These are phyloP conservation scores for Pseudochaenichthys georgianus DNA, from an alignment of 2,797 vertebrate genomes.

Conservation along the genomic window DNA sequence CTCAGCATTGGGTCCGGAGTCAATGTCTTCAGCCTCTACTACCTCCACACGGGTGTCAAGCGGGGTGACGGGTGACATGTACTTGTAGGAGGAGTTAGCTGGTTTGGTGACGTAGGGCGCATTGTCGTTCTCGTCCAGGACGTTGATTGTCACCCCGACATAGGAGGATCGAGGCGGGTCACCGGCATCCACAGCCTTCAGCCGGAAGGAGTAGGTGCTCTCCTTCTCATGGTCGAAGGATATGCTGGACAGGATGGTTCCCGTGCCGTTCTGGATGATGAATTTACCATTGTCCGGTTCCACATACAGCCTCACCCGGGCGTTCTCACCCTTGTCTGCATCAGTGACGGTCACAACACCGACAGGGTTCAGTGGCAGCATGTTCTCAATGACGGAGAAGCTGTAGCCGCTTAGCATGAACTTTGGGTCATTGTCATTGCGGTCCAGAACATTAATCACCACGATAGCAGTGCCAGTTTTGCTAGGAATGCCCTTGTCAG, in stretches of 20 bases:
- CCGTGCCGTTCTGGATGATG: slow-evolving; percentile 96
- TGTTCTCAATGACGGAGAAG: slow-evolving; percentile 97
- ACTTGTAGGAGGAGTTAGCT: slow-evolving; percentile 94
- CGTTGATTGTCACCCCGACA: slow-evolving; percentile 96
- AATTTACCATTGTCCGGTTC: slow-evolving; percentile 97
- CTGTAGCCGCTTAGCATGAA: slow-evolving; percentile 97
- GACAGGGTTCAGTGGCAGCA: slow-evolving; percentile 94
- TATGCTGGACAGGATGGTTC: slow-evolving; percentile 96
- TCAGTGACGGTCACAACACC: slow-evolving; percentile 97
- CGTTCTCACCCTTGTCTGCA: slow-evolving; percentile 94
- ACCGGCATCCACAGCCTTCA: slow-evolving; percentile 94
- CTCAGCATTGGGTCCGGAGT: slow-evolving; percentile 92
- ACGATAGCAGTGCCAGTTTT: slow-evolving; percentile 94
- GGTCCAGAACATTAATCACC: slow-evolving; percentile 92
- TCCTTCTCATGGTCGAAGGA: slow-evolving; percentile 98
- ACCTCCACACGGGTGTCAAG: slow-evolving; percentile 91
- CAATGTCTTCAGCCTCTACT: slow-evolving; percentile 96
- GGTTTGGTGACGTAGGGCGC: slow-evolving; percentile 96
- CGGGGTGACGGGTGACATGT: slow-evolving; percentile 88
- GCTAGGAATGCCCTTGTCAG: slow-evolving; percentile 94
- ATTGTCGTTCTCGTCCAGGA: slow-evolving; percentile 97
- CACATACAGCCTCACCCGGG: slow-evolving; percentile 89
- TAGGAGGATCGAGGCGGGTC: slow-evolving; percentile 95
- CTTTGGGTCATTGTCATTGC: slow-evolving; percentile 98
- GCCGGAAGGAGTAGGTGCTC: slow-evolving; percentile 95